Percentiles rank a stretch among this genome's conserved stretches.
phyloP scores from a whole-genome alignment of 2,113 vertebrate genomes.

The Varanus salvator region DNA sequence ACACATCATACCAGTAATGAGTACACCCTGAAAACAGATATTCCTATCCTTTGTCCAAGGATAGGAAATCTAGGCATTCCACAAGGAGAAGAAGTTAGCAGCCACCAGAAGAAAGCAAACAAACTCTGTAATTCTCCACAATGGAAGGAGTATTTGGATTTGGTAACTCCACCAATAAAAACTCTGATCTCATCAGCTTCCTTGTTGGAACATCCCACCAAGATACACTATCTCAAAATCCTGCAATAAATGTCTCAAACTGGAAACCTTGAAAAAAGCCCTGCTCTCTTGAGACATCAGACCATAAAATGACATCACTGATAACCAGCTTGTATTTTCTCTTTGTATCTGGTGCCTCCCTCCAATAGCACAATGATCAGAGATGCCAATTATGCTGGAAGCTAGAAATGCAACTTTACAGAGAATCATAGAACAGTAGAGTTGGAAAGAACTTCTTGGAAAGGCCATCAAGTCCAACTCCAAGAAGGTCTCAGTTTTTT shows the following conservation, averaged over 20 bases:
- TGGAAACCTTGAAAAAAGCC: slow-evolving; percentile 35
- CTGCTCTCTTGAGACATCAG: slow-evolving; percentile 27
- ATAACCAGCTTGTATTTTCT: slow-evolving; percentile 5
- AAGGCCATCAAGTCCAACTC: no score
- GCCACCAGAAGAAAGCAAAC: slow-evolving; percentile 1
- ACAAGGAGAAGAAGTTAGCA: not conserved
- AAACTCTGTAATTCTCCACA: slow-evolving; percentile 4
- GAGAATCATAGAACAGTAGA: not conserved
- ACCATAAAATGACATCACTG: slow-evolving; percentile 15
- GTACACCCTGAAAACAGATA: no score
- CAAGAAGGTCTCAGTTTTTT: not conserved
- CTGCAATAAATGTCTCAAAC: slow-evolving; percentile 8
- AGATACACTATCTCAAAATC: slow-evolving; percentile 34
- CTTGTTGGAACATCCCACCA: slow-evolving; percentile 5
- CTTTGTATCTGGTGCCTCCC: slow-evolving; percentile 7
- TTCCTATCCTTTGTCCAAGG: not conserved
- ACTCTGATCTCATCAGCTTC: not conserved
- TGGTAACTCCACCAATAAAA: slow-evolving; percentile 32
- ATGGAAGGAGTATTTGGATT: slow-evolving; percentile 30
- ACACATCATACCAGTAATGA: no score
- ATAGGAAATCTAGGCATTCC: not conserved
- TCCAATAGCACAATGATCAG: not conserved
- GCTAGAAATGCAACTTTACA: not conserved
- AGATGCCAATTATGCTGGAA: slow-evolving; percentile 6
- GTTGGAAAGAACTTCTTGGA: no score